A percentile compares a stretch with the other conserved stretches of the same genome.
phyloP scores from a whole-genome alignment of 1,140 invertebrate genomes.

The Leptopilina boulardi region DNA sequence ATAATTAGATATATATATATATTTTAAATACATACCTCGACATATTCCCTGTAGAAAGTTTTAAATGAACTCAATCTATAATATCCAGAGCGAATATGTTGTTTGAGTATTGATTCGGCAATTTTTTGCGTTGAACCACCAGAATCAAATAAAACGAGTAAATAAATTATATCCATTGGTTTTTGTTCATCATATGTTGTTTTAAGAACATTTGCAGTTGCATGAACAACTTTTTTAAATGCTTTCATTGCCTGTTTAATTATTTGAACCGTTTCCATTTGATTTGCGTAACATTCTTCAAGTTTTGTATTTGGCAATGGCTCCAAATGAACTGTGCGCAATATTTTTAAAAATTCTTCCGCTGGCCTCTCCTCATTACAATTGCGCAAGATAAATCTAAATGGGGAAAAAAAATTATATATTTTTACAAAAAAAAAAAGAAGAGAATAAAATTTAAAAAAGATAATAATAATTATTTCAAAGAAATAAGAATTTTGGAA shows the following conservation, averaged over 20 bases:
- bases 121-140: slow-evolving; percentile 61
- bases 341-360: slow-evolving; percentile 60
- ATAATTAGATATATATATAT: no score
- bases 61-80: slow-evolving; percentile 62
- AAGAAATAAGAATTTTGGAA: not conserved
- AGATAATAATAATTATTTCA: not conserved
- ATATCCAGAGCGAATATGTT: slow-evolving; percentile 67
- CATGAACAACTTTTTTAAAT: slow-evolving; percentile 60
- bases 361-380: slow-evolving; percentile 53
- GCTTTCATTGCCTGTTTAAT: slow-evolving; percentile 63
- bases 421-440: not conserved
- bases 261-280: slow-evolving; percentile 62
- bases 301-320: slow-evolving; percentile 59
- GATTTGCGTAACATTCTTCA: slow-evolving; percentile 66
- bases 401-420: slow-evolving; percentile 36
- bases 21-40: slow-evolving; percentile 51
- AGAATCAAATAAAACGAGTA: slow-evolving; percentile 59
- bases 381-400: slow-evolving; percentile 66
- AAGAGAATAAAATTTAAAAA: not conserved
- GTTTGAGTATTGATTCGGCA: slow-evolving; percentile 60
- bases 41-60: slow-evolving; percentile 59
- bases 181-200: slow-evolving; percentile 58
- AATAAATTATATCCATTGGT: slow-evolving; percentile 68
- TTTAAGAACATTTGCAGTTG: slow-evolving; percentile 59
- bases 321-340: slow-evolving; percentile 65